These are phyloP conservation scores for Drosophila malerkotliana DNA, from an alignment of 1,140 invertebrate genomes.

Conservation along the genomic window DNA sequence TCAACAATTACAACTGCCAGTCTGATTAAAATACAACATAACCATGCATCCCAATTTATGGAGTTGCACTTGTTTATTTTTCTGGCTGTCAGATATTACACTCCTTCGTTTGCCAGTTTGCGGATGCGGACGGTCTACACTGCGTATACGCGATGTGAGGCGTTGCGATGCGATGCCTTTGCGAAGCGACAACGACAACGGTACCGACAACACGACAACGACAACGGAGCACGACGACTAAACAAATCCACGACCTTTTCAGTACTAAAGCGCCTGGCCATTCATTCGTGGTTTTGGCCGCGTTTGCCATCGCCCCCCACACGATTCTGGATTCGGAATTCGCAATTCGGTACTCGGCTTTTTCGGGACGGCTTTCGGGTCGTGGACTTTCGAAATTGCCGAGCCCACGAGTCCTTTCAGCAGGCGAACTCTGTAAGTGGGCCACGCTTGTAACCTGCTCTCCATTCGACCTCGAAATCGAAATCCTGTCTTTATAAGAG, in stretches of 20 bases:
- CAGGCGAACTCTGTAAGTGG: conserved; percentile 31
- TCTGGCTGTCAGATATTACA: not conserved
- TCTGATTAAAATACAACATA: not conserved
- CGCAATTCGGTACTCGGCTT: conserved; percentile 12
- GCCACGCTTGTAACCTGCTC: conserved; percentile 14
- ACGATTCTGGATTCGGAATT: conserved; percentile 20
- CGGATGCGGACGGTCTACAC: conserved; percentile 40
- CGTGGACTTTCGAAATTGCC: conserved; percentile 56
- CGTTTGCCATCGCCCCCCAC: conserved; percentile 42
- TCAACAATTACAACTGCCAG: conserved; percentile 30
- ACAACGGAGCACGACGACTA: conserved; percentile 70
- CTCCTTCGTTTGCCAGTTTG: conserved; percentile 26
- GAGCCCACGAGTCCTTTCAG: conserved; percentile 23
- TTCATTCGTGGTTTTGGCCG: conserved; percentile 63
- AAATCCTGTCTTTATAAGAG: conserved; percentile 23
- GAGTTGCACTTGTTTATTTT: conserved; percentile 32
- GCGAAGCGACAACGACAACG: conserved; percentile 29
- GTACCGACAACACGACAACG: conserved; percentile 20
- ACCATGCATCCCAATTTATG: conserved; percentile 6
- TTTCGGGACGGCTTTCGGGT: conserved; percentile 17
- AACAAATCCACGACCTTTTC: conserved; percentile 83
- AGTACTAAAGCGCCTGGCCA: conserved; percentile 79
- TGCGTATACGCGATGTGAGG: conserved; percentile 38
- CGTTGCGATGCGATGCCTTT: conserved; percentile 16
- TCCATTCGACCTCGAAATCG: conserved; percentile 33